Evolutionary conservation across 2,888 invertebrate species (phyloP), one percentile per base, ranked within the genome.

Genomic region (Steinernema carpocapsae): DNA sequence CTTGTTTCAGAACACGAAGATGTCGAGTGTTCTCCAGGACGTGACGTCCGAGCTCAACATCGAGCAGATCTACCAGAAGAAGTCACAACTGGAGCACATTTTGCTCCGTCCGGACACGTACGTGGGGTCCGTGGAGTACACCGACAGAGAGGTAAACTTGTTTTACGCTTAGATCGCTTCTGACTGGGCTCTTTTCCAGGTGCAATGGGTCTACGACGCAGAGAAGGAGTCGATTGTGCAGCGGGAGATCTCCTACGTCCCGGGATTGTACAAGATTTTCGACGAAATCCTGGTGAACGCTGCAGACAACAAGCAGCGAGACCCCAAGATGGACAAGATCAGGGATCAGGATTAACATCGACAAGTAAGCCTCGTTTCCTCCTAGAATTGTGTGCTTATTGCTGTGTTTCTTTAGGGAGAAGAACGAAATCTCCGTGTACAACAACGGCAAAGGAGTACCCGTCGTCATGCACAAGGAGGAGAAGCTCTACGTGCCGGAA

Each of bases 361-460:
- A 86, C 74, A 83, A 83, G 86, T 85, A 48, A 76, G 80, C 64
- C 19, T 42, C 10, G 10, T 56, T 71, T 76, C 46, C 0, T 24
- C 64, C 0, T 0, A 0, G n/a, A 12, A 12, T 4, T 22, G 10
- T 22, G 1, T 32, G 24, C 17, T 56, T 37, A 73, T 1, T 73
- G 6, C 0, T 12, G 0, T 4, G 17, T 59, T 71, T 37, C 4
- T 86, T 48, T 85, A 92, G 92, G 56, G 95, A 94, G 85, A 92
- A 92, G 75, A 97, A 97, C 88, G 91, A 91, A 14, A 93, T 99
- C 83, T 94, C 94, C 0, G 91, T 99, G 43, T 97, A 93, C 92
- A 99, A 99, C 89, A 97, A 99, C 88, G 99, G 99, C 0, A 92
- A 93, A 85, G 96, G 96, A 78, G 97, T 99, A 83, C 99, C 99